Evolutionary conservation across 1,140 invertebrate species (phyloP).

Genomic region (Drosophila teissieri): DNA sequence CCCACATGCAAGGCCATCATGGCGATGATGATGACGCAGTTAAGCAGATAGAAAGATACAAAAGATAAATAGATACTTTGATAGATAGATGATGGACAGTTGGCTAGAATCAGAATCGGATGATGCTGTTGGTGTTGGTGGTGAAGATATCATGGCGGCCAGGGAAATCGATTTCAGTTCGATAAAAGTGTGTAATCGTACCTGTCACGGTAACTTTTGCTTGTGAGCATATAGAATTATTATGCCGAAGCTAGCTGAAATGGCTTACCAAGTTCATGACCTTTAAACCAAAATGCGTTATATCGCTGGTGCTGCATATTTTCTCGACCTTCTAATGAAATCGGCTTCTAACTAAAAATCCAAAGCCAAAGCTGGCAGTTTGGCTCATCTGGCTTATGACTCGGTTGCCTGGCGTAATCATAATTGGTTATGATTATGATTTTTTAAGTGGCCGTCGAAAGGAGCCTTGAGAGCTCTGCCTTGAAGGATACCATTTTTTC

Average conservation of each 20-base stretch:
- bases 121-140: not conserved
- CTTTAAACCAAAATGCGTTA: not conserved
- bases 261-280: not conserved
- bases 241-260: not conserved
- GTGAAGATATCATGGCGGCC: not conserved
- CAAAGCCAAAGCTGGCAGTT: not conserved
- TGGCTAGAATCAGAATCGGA: constrained; percentile 6
- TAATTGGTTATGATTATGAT: constrained; percentile 47
- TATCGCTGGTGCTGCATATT: not conserved
- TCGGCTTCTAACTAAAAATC: not conserved
- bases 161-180: constrained; percentile 12
- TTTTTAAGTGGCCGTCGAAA: constrained; percentile 22
- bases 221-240: no score
- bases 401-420: constrained; percentile 20
- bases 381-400: constrained; percentile 1
- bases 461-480: constrained; percentile 17
- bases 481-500: constrained; percentile 14
- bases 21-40: constrained; percentile 44
- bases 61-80: constrained; percentile 61
- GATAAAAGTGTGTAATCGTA: constrained; percentile 15
- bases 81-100: constrained; percentile 45
- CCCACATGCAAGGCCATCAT: constrained; percentile 37
- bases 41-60: constrained; percentile 63
- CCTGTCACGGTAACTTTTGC: not conserved
- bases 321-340: no score